A percentile compares a stretch with the other conserved stretches of the same genome.
phyloP scores from a whole-genome alignment of 2,888 invertebrate species.

The Arctia plantaginis region DNA sequence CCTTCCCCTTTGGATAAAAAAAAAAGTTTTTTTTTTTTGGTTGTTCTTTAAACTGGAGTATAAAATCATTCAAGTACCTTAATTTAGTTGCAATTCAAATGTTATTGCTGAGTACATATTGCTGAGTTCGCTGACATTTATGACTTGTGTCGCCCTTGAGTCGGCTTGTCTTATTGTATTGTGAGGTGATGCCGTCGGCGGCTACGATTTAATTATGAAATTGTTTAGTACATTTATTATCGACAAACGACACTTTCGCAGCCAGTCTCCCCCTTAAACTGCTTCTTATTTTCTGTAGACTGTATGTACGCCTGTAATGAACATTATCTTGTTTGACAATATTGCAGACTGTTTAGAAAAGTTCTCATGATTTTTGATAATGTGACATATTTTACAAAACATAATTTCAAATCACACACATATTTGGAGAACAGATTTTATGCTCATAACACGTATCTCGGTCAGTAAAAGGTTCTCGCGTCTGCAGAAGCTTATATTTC shows the following conservation, averaged over 20 bases:
- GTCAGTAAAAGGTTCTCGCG: not conserved
- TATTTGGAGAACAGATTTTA: too few relatives aligned
- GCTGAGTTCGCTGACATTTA: not conserved
- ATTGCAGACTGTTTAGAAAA: not conserved
- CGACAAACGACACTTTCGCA: not conserved
- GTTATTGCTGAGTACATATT: too few relatives aligned
- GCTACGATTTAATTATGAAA: conserved; percentile 70
- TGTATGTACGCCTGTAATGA: not conserved
- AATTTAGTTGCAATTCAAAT: not conserved
- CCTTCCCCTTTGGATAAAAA: too few relatives aligned
- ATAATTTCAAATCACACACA: not conserved
- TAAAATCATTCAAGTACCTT: not conserved
- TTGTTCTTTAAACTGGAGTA: too few relatives aligned
- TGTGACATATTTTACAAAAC: not conserved
- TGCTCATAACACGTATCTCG: too few relatives aligned
- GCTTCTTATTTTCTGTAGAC: not conserved
- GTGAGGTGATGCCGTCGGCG: conserved; percentile 49
- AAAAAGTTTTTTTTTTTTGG: too few relatives aligned
- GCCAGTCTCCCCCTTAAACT: not conserved
- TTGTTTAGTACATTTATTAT: conserved; percentile 54
- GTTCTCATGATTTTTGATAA: not conserved
- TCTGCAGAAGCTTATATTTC: too few relatives aligned
- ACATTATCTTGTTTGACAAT: not conserved
- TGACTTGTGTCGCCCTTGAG: conserved; percentile 33
- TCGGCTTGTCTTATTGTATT: conserved; percentile 58